These are phyloP conservation scores for Cuculus canorus DNA, from an alignment of 2,797 vertebrate genomes.

Conservation along the genomic window DNA sequence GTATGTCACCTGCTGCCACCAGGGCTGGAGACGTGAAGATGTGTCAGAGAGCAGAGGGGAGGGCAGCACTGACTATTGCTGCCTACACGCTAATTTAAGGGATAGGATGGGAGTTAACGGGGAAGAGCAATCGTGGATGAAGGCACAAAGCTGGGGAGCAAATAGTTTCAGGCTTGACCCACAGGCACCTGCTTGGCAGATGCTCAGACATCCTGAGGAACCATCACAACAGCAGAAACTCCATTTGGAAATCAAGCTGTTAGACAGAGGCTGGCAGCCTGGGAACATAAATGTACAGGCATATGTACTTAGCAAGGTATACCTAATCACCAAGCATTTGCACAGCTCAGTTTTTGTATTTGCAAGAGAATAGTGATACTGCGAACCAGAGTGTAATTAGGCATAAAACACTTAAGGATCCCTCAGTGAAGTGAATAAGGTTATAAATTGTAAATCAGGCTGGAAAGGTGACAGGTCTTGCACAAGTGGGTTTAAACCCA, in stretches of 20 bases:
- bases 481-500: not conserved
- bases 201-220: not conserved
- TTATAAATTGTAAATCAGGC: not conserved
- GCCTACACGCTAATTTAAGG: not conserved
- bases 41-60: not conserved
- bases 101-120: not conserved
- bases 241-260: not conserved
- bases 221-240: not conserved
- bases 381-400: not conserved
- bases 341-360: not conserved
- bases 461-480: not conserved
- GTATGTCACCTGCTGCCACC: not conserved
- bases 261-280: not conserved
- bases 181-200: not conserved
- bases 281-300: not conserved
- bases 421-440: not conserved
- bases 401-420: not conserved
- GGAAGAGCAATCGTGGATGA: not conserved
- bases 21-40: fast-evolving
- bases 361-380: not conserved
- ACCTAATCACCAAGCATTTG: not conserved
- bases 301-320: not conserved
- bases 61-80: fast-evolving
- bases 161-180: not conserved
- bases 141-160: not conserved